Evolutionary conservation across 2,113 vertebrate genomes (phyloP), one percentile per base, ranked within the genome.

Genomic region (Datnioides undecimradiatus): DNA sequence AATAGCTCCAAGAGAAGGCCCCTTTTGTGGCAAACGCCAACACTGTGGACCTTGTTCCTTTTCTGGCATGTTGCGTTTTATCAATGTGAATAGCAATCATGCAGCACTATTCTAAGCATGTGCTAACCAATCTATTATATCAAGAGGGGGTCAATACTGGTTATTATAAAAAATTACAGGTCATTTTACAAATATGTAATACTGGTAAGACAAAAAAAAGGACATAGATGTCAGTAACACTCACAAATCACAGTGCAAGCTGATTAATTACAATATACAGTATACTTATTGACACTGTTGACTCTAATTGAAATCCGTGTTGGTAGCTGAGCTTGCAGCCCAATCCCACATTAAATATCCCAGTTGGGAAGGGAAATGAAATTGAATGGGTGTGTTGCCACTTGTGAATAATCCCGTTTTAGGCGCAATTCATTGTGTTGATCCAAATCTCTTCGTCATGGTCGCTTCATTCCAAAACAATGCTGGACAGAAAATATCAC

Each of bases 321-420:
- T 54, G 8, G 21, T 59, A 21, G 73, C 59, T 36, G 43, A 70
- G 66, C 14, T 59, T 23, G 51, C 64, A 76, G 5, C 69, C 40
- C 41, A 73, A 69, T 31, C 40, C 52, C 43, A 62, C 14, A 82
- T 75, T 69, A 41, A 31, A 59, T 65, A 60, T 76, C 38, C 48
- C 54, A 69, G 60, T 25, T 63, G 25, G 31, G 73, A 66, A 58
- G 12, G 62, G 33, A 55, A 48, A 43, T 71, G 8, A 40, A 63
- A 78, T 75, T 72, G 43, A 29, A 78, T 0, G 36, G 25, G 29
- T 67, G 27, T 57, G 33, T 54, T 76, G 67, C 58, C 16, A 54
- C 52, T 77, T 72, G 57, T 52, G 52, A 58, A 59, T 71, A 87
- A 86, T 83, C 73, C 72, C 68, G 75, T 82, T 82, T 27, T 49